phyloP scores from a whole-genome alignment of 2,797 vertebrate species.

The Selene dorsalis region DNA sequence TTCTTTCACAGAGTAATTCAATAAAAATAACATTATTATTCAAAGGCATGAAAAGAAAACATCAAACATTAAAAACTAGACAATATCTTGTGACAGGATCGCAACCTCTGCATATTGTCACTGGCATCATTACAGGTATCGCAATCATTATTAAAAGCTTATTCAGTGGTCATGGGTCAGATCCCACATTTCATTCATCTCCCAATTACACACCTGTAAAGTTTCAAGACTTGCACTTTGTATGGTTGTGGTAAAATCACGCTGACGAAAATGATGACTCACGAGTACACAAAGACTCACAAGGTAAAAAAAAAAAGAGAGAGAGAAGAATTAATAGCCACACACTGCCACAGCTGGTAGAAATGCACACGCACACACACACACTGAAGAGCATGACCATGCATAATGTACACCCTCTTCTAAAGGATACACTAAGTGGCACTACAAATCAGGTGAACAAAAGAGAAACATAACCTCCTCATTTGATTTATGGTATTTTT shows the following conservation, averaged over 20 bases:
- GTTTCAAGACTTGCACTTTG: neutral
- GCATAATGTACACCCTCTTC: constrained; percentile 16
- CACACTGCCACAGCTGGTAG: neutral
- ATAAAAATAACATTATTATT: too few species aligned
- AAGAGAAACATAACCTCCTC: constrained; percentile 13
- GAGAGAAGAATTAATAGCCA: neutral
- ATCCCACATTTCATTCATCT: too few species aligned
- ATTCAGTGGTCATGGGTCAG: too few species aligned
- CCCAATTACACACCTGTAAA: neutral
- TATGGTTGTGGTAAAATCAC: neutral
- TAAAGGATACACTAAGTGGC: constrained; percentile 17
- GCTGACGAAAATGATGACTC: neutral
- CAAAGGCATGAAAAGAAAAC: too few species aligned
- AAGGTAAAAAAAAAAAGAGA: neutral
- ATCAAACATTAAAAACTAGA: too few species aligned
- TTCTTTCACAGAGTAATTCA: too few species aligned
- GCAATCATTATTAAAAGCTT: too few species aligned
- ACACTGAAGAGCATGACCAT: constrained; percentile 3
- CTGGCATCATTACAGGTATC: too few species aligned
- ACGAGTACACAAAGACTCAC: too few species aligned
- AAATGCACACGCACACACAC: neutral
- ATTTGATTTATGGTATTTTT: constrained; percentile 41
- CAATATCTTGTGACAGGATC: too few species aligned
- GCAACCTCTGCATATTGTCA: too few species aligned
- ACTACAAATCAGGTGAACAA: constrained; percentile 46